Conservation (phyloP, 2,888 invertebrate species). For the Agonum fuliginosum region DNA sequence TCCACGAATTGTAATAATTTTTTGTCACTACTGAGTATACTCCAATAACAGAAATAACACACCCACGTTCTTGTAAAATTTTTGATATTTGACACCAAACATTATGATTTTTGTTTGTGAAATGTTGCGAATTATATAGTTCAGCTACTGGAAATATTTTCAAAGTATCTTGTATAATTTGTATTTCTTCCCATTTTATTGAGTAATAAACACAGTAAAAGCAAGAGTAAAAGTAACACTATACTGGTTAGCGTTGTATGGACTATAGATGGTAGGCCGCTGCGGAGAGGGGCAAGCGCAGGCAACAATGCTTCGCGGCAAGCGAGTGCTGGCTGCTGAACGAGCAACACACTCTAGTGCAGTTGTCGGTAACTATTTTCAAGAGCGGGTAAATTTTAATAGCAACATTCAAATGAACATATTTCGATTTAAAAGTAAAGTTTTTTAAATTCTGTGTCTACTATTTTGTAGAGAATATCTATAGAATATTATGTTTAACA, state of each 20-base stretch:
- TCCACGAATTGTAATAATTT: slow-evolving; percentile 15
- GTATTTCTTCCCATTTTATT: neutral
- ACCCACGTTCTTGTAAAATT: neutral
- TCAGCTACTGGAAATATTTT: neutral
- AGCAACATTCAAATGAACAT: too few relatives aligned
- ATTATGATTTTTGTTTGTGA: neutral
- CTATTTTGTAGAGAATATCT: too few relatives aligned
- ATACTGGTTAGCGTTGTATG: neutral
- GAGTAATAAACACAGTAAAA: neutral
- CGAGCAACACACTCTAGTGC: neutral
- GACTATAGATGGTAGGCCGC: neutral
- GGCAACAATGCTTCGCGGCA: neutral
- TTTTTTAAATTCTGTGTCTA: too few relatives aligned
- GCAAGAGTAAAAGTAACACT: neutral
- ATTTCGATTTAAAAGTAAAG: too few relatives aligned
- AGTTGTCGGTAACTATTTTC: too few relatives aligned
- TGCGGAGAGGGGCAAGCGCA: neutral
- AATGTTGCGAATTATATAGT: neutral
- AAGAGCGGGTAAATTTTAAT: too few relatives aligned
- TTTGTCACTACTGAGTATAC: slow-evolving; percentile 1
- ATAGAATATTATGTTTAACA: too few relatives aligned
- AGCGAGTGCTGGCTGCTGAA: neutral
- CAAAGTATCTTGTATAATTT: slow-evolving; percentile 4
- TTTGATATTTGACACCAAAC: slow-evolving; percentile 4
- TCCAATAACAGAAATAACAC: neutral